phyloP scores from a whole-genome alignment of 2,113 vertebrate species.

The Chelonoidis abingdonii region DNA sequence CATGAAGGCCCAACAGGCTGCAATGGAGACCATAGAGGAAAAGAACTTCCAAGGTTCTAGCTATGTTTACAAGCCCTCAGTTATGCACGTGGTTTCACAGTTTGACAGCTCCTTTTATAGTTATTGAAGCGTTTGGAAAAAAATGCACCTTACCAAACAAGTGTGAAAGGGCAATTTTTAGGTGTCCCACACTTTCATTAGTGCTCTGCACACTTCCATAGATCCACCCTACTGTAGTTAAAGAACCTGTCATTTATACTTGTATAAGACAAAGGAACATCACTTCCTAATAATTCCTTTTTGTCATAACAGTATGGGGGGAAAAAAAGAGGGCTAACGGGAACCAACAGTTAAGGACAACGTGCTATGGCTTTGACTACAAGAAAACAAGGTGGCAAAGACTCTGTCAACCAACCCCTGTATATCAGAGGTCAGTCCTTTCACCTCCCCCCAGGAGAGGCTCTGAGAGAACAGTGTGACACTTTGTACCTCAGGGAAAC shows the following conservation, averaged over 20 bases:
- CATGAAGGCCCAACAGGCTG: slow-evolving; percentile 13
- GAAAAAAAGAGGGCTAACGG: background rate
- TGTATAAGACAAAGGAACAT: no score
- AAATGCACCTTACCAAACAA: background rate
- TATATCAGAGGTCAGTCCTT: background rate
- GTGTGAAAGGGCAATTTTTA: no score
- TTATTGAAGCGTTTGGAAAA: background rate
- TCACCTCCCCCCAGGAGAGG: no score
- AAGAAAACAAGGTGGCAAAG: background rate
- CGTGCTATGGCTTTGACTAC: background rate
- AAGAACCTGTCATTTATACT: no score
- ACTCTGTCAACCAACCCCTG: background rate
- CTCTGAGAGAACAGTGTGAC: no score
- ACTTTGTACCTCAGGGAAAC: no score
- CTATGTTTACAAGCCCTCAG: background rate
- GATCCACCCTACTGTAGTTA: no score
- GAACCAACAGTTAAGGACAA: background rate
- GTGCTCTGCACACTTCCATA: background rate
- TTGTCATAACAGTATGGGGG: background rate
- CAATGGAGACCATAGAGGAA: background rate
- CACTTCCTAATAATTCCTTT: background rate
- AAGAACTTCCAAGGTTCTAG: background rate
- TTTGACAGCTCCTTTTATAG: slow-evolving; percentile 30
- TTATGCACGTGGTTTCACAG: accelerated
- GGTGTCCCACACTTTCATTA: background rate